These are phyloP conservation scores for Miichthys miiuy DNA, from an alignment of 2,797 vertebrate genomes.

Conservation along the genomic window DNA sequence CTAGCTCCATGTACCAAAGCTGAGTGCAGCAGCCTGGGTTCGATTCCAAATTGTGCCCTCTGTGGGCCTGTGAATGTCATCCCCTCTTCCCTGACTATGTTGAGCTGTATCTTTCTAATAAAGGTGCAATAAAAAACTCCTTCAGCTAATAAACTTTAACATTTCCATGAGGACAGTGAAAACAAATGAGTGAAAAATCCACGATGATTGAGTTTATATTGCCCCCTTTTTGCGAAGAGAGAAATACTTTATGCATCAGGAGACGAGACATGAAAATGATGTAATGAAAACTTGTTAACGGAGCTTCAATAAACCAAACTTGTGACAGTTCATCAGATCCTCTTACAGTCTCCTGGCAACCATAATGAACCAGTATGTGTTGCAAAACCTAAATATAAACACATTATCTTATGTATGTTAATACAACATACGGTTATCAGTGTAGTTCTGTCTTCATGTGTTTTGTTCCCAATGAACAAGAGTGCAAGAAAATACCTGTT, in stretches of 20 bases:
- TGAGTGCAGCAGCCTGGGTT: too few species aligned
- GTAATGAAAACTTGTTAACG: not conserved
- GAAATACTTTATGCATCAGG: not conserved
- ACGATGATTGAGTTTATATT: too few species aligned
- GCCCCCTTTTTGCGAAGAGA: not conserved
- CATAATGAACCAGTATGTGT: not conserved
- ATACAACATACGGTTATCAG: not conserved
- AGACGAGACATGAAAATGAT: not conserved
- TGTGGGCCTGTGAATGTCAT: too few species aligned
- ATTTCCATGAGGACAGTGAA: not conserved
- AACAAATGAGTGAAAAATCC: too few species aligned
- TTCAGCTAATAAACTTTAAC: not conserved
- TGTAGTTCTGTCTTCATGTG: not conserved
- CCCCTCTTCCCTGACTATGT: too few species aligned
- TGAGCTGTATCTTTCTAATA: too few species aligned
- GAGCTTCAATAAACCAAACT: not conserved
- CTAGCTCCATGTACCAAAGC: too few species aligned
- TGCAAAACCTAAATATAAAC: not conserved
- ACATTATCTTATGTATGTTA: not conserved
- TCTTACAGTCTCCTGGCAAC: conserved; percentile 11
- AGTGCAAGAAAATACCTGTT: not conserved
- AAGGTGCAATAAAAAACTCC: too few species aligned
- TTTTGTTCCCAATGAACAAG: not conserved
- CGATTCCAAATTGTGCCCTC: too few species aligned
- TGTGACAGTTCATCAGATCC: not conserved